phyloP scores from a whole-genome alignment of 2,113 vertebrate genomes.

The Gymnorhina tibicen region DNA sequence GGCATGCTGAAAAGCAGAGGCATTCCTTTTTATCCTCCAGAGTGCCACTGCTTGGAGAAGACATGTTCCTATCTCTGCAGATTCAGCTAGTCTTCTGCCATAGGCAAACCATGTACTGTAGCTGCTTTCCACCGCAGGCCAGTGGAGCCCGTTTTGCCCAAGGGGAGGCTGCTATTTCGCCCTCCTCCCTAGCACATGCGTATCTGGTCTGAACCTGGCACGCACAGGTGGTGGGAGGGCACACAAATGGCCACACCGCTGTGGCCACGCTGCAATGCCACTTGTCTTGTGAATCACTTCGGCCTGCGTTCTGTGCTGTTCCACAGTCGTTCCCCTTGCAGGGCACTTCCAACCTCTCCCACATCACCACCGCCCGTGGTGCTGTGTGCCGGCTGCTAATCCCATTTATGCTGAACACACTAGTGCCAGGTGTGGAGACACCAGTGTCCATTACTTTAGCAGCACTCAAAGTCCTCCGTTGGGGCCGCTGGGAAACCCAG shows the following conservation, averaged over 20 bases:
- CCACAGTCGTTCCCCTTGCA: neutral
- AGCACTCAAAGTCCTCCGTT: neutral
- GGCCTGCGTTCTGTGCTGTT: neutral
- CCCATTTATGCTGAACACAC: neutral
- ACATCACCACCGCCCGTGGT: neutral
- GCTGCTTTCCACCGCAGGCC: neutral
- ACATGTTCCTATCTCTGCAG: neutral
- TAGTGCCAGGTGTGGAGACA: neutral
- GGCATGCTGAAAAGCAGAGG: neutral
- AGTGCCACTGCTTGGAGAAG: neutral
- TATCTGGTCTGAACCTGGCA: neutral
- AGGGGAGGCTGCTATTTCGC: neutral
- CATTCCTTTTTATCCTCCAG: neutral
- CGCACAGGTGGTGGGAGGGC: neutral
- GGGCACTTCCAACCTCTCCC: neutral
- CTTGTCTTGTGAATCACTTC: neutral
- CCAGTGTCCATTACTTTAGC: neutral
- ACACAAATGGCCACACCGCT: neutral
- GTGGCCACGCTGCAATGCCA: neutral
- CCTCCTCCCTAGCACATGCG: neutral
- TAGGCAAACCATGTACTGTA: neutral
- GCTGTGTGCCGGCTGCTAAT: neutral
- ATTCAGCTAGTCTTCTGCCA: neutral
- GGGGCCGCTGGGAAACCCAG: neutral
- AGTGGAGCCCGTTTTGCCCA: neutral